Conservation (phyloP, 2,113 vertebrate species). For the Parus major region DNA sequence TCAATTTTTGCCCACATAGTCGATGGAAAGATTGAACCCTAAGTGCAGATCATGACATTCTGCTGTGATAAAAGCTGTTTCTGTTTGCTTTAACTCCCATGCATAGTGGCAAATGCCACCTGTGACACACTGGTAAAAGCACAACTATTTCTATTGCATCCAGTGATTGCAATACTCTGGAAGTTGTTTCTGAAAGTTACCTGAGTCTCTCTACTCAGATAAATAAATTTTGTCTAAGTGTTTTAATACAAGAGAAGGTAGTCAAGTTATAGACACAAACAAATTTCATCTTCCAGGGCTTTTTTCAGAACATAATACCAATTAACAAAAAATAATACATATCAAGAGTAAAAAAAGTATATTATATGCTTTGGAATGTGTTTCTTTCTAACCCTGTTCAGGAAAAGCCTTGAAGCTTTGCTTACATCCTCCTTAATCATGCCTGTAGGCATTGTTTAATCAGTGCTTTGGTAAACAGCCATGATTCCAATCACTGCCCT, state of each 20-base stretch:
- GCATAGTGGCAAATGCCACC: slow-evolving; percentile 55
- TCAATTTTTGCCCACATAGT: slow-evolving; percentile 69
- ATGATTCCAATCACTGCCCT: background rate
- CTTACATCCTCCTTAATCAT: background rate
- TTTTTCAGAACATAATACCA: background rate
- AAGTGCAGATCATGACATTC: slow-evolving; percentile 72
- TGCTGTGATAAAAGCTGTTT: slow-evolving; percentile 74
- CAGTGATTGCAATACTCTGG: background rate
- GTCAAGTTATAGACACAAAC: background rate
- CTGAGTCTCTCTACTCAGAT: background rate
- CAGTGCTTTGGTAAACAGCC: background rate
- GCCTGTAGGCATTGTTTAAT: background rate
- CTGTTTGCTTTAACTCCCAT: slow-evolving; percentile 67
- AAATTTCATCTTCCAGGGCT: background rate
- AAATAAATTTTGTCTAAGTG: background rate
- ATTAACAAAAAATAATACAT: background rate
- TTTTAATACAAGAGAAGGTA: background rate
- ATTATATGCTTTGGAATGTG: background rate
- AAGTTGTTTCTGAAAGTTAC: slow-evolving; percentile 43
- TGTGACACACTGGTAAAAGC: slow-evolving; percentile 41
- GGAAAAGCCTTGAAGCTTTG: background rate
- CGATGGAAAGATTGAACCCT: slow-evolving; percentile 65
- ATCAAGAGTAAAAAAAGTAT: background rate
- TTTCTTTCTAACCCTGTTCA: background rate
- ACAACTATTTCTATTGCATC: slow-evolving; percentile 24